Conservation (phyloP, 2,797 vertebrate genomes). For the Myotis pilosus region DNA sequence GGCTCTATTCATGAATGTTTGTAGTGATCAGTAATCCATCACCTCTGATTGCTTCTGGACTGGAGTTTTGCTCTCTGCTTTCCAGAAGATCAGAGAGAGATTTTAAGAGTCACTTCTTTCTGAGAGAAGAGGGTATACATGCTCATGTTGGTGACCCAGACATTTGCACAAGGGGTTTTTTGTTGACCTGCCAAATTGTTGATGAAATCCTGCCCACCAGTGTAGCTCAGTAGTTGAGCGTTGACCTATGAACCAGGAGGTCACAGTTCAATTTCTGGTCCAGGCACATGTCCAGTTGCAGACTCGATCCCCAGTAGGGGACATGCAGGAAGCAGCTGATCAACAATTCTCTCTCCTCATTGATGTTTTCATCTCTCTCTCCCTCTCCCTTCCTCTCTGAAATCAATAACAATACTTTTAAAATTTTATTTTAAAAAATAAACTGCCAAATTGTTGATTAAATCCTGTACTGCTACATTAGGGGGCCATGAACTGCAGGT, state of each 20-base stretch:
- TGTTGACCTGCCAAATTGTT: background rate
- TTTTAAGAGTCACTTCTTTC: background rate
- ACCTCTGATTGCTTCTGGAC: background rate
- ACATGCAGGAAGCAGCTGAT: no score
- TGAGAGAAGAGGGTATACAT: background rate
- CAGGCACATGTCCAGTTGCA: no score
- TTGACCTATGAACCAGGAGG: no score
- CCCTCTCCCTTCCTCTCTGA: no score
- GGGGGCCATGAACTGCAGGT: background rate
- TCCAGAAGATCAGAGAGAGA: background rate
- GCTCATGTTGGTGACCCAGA: background rate
- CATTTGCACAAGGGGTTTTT: background rate
- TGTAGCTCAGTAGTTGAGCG: no score
- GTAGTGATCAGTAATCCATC: background rate
- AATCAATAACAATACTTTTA: no score
- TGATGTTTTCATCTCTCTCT: no score
- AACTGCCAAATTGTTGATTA: background rate
- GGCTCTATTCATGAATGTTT: background rate
- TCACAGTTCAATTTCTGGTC: no score
- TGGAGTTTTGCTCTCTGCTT: background rate
- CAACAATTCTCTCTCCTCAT: no score
- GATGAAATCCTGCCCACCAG: background rate
- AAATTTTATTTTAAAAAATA: no score
- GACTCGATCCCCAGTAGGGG: no score
- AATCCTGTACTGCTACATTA: background rate